Evolutionary conservation across 2,797 vertebrate genomes (phyloP), one percentile per base, ranked within the genome.

Genomic region (Cottoperca gobio): DNA sequence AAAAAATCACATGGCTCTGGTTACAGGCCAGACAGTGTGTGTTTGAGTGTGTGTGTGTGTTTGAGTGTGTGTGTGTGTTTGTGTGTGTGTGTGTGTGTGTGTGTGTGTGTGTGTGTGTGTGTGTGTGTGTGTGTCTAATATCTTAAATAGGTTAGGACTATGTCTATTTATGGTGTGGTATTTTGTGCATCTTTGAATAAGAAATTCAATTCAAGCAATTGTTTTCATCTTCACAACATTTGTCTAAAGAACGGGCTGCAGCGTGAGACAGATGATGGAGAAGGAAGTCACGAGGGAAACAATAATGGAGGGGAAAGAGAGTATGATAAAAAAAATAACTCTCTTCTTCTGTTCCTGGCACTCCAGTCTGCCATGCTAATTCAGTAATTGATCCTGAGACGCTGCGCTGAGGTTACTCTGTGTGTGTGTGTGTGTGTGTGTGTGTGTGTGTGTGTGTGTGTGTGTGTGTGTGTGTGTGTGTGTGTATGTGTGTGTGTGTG

Each of bases 331-430:
- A 58, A 79, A 73, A 67, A 81, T 60, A 74, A 78, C 50, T 71
- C 43, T 78, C 55, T 78, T 72, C 58, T 81, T 81, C 65, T 67
- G 65, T 76, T 79, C 73, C 78, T 73, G 77, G 70, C 57, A n/a
- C 67, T 87, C 50, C 28, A 9, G 89, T 73, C 83, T 87, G 71
- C 35, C 76, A 93, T 92, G 90, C 83, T 86, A 92, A 93, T 91
- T 87, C 61, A 76, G 90, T 89, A 91, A 93, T 46, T 80, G 89
- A 93, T 90, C 89, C 86, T 55, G 70, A 71, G 60, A 81, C 7
- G 14, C 52, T 73, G 65, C 2, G 24, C 81, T 76, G 71, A 58
- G 45, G 79, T 79, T 76, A 54, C 67, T 50, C 4, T 53, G 42
- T 24, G 23, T 75, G 42, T 55, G 21, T 71, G 57, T 74, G 26